Conservation (phyloP, 2,888 invertebrate species). For the Rhingia campestris region DNA sequence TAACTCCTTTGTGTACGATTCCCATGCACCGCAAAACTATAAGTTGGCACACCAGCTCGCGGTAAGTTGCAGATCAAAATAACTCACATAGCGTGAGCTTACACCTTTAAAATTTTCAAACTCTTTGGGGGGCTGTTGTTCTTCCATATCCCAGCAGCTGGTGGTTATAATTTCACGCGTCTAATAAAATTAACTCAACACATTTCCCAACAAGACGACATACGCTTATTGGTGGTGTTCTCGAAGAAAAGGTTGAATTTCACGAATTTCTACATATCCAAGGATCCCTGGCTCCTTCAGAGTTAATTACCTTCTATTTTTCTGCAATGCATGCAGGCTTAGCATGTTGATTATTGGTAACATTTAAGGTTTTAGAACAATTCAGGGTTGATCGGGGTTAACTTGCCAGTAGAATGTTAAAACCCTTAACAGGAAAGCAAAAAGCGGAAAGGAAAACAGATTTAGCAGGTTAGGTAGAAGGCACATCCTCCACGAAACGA, state of each 20-base stretch:
- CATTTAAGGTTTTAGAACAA: too few species aligned
- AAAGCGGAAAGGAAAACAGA: too few species aligned
- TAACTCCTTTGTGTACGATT: not conserved
- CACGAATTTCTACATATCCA: slow-evolving; percentile 27
- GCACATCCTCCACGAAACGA: too few species aligned
- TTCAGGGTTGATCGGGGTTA: too few species aligned
- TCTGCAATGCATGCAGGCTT: too few species aligned
- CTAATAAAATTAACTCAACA: slow-evolving; percentile 41
- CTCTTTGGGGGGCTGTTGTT: slow-evolving; percentile 27
- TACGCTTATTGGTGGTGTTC: slow-evolving; percentile 51
- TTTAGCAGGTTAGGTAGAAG: too few species aligned
- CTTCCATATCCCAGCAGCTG: not conserved
- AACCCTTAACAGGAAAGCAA: too few species aligned
- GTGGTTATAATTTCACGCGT: slow-evolving; percentile 25
- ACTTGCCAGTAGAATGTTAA: too few species aligned
- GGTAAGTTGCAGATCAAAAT: slow-evolving; percentile 1
- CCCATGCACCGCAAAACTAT: slow-evolving; percentile 27
- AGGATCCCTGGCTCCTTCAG: slow-evolving; percentile 11
- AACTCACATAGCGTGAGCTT: not conserved
- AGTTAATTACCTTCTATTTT: too few species aligned
- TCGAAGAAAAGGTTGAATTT: slow-evolving; percentile 39
- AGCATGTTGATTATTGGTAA: too few species aligned
- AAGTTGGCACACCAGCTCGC: slow-evolving; percentile 31
- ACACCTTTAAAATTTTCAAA: slow-evolving; percentile 18
- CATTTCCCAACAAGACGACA: slow-evolving; percentile 44